Percentiles rank a stretch among this genome's conserved stretches.
Evolutionary conservation across 2,113 vertebrate species (phyloP).

Genomic region (Brevimyrus niger): DNA sequence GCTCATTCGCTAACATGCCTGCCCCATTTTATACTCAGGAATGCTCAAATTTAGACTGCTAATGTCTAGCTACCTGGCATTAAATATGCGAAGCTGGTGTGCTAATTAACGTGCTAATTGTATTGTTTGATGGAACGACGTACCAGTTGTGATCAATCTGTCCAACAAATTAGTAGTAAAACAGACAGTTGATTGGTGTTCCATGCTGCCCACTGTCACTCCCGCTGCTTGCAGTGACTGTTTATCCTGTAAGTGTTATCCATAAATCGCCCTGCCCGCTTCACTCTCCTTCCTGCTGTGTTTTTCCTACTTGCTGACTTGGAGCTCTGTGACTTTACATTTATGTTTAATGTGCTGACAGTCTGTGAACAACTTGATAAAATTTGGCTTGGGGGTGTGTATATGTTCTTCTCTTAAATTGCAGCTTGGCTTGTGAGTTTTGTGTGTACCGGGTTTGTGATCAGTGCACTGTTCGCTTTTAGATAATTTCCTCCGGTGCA

Average conservation of each 20-base stretch:
- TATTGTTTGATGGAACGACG: background rate
- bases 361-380: background rate
- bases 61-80: background rate
- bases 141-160: background rate
- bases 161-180: background rate
- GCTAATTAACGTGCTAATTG: background rate
- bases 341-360: background rate
- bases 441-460: background rate
- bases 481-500: background rate
- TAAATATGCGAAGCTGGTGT: background rate
- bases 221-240: background rate
- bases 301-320: background rate
- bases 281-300: background rate
- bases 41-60: background rate
- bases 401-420: background rate
- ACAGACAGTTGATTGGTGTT: background rate
- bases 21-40: background rate
- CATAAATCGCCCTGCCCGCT: background rate
- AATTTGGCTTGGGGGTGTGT: background rate
- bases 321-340: background rate
- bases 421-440: background rate
- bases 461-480: background rate
- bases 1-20: background rate
- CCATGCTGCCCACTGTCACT: background rate
- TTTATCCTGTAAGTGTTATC: background rate